Conservation (phyloP, 2,797 vertebrate species). For the Dipus sagitta region DNA sequence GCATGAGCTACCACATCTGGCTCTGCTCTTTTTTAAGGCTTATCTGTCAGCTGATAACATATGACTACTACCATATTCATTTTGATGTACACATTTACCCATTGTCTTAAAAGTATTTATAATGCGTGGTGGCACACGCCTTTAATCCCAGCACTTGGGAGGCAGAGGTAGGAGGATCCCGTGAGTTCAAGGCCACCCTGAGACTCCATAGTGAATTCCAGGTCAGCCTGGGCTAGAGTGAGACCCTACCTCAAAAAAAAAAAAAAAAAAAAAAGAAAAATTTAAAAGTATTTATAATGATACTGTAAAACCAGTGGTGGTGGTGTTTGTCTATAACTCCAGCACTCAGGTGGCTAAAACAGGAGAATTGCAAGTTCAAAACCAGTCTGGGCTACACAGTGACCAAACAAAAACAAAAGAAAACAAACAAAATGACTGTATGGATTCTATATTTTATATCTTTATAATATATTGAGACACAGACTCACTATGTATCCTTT, state of each 20-base stretch:
- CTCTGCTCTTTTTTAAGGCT: not conserved
- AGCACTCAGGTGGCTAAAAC: not conserved
- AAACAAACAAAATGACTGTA: not conserved
- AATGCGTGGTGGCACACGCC: not conserved
- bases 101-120: not conserved
- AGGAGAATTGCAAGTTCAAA: not conserved
- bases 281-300: no score
- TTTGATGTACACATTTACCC: not conserved
- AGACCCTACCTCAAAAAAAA: no score
- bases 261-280: no score
- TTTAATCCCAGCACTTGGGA: not conserved
- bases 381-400: not conserved
- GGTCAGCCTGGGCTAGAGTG: no score
- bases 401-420: no score
- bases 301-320: no score
- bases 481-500: not conserved
- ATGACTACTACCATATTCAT: not conserved
- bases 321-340: not conserved
- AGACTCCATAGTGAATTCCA: no score
- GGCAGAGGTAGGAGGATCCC: no score
- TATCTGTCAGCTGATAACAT: not conserved
- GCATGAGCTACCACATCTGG: not conserved
- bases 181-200: no score
- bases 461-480: not conserved
- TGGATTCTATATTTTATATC: not conserved